Conservation (phyloP, 2,113 vertebrate genomes). For the Lamprotornis superbus region DNA sequence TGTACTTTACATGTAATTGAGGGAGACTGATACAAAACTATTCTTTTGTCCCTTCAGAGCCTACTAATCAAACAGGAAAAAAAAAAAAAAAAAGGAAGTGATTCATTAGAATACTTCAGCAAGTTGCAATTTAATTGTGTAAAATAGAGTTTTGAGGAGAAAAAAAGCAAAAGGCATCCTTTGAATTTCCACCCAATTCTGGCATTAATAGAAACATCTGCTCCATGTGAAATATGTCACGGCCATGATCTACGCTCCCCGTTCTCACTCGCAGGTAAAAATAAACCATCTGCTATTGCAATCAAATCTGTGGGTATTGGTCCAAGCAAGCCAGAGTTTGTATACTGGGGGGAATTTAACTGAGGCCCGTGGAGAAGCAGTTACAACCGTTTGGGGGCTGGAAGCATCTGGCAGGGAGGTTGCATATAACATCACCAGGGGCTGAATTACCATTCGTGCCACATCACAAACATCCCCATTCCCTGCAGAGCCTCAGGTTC, state of each 20-base stretch:
- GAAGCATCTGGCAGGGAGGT: constrained; percentile 9
- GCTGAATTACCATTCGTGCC: background rate
- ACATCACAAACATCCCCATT: accelerated
- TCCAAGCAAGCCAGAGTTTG: background rate
- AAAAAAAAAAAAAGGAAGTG: background rate
- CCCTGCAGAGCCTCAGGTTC: background rate
- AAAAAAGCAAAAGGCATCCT: background rate
- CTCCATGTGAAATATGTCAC: background rate
- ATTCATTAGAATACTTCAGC: constrained; percentile 28
- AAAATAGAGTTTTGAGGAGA: background rate
- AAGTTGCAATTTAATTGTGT: constrained; percentile 33
- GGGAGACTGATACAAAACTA: constrained; percentile 44
- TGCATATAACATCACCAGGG: background rate
- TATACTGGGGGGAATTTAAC: background rate
- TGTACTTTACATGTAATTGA: constrained; percentile 62
- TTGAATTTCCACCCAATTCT: constrained; percentile 23
- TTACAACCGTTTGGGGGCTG: background rate
- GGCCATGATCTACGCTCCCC: background rate
- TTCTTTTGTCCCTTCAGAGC: constrained; percentile 40
- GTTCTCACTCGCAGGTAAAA: background rate
- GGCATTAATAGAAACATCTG: constrained; percentile 53
- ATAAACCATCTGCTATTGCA: constrained; percentile 40
- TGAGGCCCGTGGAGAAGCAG: background rate
- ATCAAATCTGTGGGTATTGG: background rate
- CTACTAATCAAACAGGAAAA: background rate